Percentiles rank a stretch among this genome's conserved stretches.
These are phyloP conservation scores for Eupithecia subfuscata DNA, from an alignment of 2,888 invertebrate genomes.

Conservation along the genomic window DNA sequence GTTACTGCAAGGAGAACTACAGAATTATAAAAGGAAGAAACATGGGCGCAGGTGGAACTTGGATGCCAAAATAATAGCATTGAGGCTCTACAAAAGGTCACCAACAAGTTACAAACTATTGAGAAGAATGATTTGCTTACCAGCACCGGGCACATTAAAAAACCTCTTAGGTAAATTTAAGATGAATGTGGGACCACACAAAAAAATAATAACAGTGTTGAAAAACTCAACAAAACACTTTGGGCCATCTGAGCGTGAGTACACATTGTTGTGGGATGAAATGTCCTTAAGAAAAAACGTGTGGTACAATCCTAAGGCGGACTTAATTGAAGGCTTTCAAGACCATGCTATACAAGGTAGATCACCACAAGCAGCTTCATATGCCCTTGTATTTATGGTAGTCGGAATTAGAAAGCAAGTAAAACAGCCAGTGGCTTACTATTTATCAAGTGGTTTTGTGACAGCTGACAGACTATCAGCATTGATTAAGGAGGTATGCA, in stretches of 20 bases:
- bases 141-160: constrained; percentile 3
- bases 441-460: too few species aligned
- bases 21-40: constrained; percentile 13
- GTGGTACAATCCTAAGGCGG: constrained; percentile 32
- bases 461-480: too few species aligned
- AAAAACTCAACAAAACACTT: not conserved
- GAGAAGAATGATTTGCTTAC: constrained; percentile 20
- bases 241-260: constrained; percentile 13
- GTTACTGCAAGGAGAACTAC: constrained; percentile 4
- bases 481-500: too few species aligned
- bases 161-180: constrained; percentile 2
- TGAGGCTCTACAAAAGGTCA: constrained; percentile 30
- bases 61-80: constrained; percentile 24
- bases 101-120: constrained; percentile 30
- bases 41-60: constrained; percentile 21
- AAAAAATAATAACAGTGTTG: not conserved
- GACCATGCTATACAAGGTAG: constrained; percentile 11
- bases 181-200: constrained; percentile 1
- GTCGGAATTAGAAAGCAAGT: not conserved
- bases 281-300: constrained; percentile 29
- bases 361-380: constrained; percentile 1
- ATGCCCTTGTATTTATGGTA: constrained; percentile 16
- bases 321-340: constrained; percentile 38
- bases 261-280: constrained; percentile 14
- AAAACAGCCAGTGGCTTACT: too few species aligned